Evolutionary conservation across 2,888 invertebrate species (phyloP).

Genomic region (Drosophila phalerata): DNA sequence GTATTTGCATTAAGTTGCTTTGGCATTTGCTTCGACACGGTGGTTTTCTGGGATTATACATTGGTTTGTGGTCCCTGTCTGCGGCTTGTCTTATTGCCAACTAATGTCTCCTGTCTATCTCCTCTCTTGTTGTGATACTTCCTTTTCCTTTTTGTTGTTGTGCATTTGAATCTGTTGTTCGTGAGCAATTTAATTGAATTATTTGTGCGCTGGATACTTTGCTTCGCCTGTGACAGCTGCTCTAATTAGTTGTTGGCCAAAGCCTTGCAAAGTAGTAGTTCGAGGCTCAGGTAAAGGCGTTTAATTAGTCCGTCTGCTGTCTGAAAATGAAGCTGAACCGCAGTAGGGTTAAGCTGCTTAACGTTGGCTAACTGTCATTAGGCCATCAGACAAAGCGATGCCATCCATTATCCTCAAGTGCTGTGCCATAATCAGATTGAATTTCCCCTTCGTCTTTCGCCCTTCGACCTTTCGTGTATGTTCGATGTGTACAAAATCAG

Average conservation of each 20-base stretch:
- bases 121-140: neutral
- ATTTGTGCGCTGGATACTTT: conserved; percentile 58
- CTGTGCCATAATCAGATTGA: conserved; percentile 58
- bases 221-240: conserved; percentile 64
- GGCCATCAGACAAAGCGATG: conserved; percentile 25
- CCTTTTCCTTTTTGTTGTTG: conserved; percentile 10
- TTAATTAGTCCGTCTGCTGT: conserved; percentile 68
- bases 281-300: conserved; percentile 53
- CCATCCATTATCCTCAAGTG: conserved; percentile 58
- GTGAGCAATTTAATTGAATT: conserved; percentile 75
- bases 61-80: conserved; percentile 52
- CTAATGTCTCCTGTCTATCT: neutral
- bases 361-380: conserved; percentile 41
- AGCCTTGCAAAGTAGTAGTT: conserved; percentile 27
- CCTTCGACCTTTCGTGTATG: conserved; percentile 9
- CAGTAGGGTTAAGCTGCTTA: conserved; percentile 73
- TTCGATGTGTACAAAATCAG: conserved; percentile 44
- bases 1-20: conserved; percentile 52
- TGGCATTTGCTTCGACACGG: conserved; percentile 36
- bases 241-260: conserved; percentile 66
- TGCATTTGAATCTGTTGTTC: conserved; percentile 39
- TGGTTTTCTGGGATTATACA: conserved; percentile 29
- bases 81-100: conserved; percentile 44
- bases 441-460: conserved; percentile 28
- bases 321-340: conserved; percentile 60